Percentiles rank a stretch among this genome's conserved stretches.
Conservation (phyloP, 2,797 vertebrate species). For the Danio choprae region DNA sequence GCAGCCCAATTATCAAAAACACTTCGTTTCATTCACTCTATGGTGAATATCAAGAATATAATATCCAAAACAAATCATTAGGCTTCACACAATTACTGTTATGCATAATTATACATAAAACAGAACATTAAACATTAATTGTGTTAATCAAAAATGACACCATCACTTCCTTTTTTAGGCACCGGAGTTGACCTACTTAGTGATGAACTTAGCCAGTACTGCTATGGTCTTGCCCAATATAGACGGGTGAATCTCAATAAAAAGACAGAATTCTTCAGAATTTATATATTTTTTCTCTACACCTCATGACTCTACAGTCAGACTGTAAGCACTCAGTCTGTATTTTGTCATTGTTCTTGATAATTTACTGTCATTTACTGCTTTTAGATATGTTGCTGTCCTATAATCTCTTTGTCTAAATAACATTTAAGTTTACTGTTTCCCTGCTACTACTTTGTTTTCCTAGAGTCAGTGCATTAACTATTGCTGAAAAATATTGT, state of each 20-base stretch:
- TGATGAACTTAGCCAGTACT: not conserved
- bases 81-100: not conserved
- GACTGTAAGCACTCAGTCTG: too few species aligned
- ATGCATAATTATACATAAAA: conserved; percentile 12
- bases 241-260: not conserved
- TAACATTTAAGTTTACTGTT: too few species aligned
- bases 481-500: too few species aligned
- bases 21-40: not conserved
- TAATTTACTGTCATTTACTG: too few species aligned
- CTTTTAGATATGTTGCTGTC: too few species aligned
- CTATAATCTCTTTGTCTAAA: too few species aligned
- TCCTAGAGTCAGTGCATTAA: too few species aligned
- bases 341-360: too few species aligned
- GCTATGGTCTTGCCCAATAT: not conserved
- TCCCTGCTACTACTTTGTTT: too few species aligned
- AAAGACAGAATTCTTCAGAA: not conserved
- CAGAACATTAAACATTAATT: conserved; percentile 8
- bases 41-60: not conserved
- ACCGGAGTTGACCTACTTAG: not conserved
- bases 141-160: too few species aligned
- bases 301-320: too few species aligned
- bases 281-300: too few species aligned
- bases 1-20: not conserved
- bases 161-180: not conserved
- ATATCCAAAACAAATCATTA: not conserved